Base-by-base conservation (phyloP, 2,797 vertebrate species). In the Odontamblyopus rebecca region DNA sequence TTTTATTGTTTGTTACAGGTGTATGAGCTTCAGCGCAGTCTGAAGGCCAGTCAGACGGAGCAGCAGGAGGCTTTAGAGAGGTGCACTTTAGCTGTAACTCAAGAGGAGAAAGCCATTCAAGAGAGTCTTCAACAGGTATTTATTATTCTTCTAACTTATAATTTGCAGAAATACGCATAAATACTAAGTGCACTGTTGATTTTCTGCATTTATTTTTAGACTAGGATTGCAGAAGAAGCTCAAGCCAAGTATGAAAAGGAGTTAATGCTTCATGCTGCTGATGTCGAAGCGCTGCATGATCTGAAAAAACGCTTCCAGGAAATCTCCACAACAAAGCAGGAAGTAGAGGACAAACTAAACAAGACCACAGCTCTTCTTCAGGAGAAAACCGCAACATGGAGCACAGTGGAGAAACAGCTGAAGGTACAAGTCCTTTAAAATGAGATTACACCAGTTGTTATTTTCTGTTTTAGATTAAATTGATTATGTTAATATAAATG, bases 241-340 rank as follows among this genome's bases (percentile, higher is more conserved):
- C 97, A 98, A 81, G 95, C 95, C 54, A 98, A 98, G 48, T 99
- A 99, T 0, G 97, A 99, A 75, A 89, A 96, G 44, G 98, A 99
- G 78, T 73, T 99, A 64, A 98, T 99, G 96, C 94, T 99, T 11
- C 98, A 99, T 27, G 97, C 97, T 48, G 97, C 97, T 0, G 97
- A 99, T 27, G 96, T 99, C 7, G 97, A 97, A 82, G 97, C 95
- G 0, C 89, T 99, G 3, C 97, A 98, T 82, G 93, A 96, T 70
- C 93, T 96, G 71, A 98, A 98, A 85, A 96, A 95, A 2, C 95
- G 94, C 65, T 93, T 88, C 1, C 87, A 94, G 65, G 93, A 94
- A 80, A 95, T 93, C 9, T 32, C 91, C 0, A 70, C 86, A 0
- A 67, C 80, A 41, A 94, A 92, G 61, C 95, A 94, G 77, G 94